Evolutionary conservation across 1,140 invertebrate genomes (phyloP), one percentile per base, ranked within the genome.

Genomic region (Penaeus vannamei): DNA sequence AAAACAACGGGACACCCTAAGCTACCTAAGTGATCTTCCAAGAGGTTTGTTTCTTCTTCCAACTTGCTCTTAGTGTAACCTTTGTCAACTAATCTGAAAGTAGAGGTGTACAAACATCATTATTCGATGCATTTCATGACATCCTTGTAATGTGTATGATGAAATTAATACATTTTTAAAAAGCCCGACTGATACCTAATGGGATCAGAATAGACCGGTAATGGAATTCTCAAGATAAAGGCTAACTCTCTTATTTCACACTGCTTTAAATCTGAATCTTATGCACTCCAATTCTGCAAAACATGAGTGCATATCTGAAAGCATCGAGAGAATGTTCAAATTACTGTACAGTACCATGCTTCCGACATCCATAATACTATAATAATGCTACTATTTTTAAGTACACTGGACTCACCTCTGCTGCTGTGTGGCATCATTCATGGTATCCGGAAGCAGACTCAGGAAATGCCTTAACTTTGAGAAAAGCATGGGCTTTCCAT

Each of bases 1-100:
- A 99, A 99, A 32, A 99, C 98, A 89, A 98, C 93, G n/a, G 97
- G 96, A 60, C 90, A 91, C 4, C 23, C n/a, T 69, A 91, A 79
- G 60, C 42, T 46, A 23, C 72, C 86, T 19, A 91, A 61, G 53
- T 26, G 60, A 23, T n/a, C 19, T 59, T 89, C 85, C 64, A 91
- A 60, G n/a, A 77, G 82, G 62, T 84, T 79, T 19, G 80, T 60
- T 85, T 91, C 90, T 42, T 87, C 20, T 32, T 23, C 59, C 23
- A 91, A 29, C n/a, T 42, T 66, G 2, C 42, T 32, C 80, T 91
- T 91, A 60, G 29, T 90, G 76, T 86, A 90, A 8, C 88, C 88
- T 72, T 76, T 61, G 46, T 81, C 59, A 60, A 84, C 80, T 32
- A 90, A 60, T 69, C 90, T 91, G 85, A 80, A 84, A 66, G 0